Base-by-base conservation (phyloP, 2,888 invertebrate species). In the Ophion costatus region DNA sequence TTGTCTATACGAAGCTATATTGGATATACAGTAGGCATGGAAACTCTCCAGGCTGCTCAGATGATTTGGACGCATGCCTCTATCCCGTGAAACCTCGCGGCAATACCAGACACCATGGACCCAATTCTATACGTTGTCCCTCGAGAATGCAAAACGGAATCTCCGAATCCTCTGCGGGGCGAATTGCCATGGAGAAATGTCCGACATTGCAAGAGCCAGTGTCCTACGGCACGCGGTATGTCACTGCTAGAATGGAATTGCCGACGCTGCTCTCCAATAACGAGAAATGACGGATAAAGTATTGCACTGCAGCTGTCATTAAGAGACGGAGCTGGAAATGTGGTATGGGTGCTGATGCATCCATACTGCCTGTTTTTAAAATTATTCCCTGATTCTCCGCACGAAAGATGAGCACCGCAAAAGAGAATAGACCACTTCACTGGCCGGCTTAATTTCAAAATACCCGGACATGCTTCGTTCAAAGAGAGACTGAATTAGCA, bases 81-180 rank as follows among this genome's bases (percentile, higher is more conserved):
- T 67, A 82, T 81, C 79, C 84, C 79, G 74, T 82, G 59, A 61
- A 67, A 56, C 63, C 59, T 66, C 22, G 51, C 63, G 69, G 70
- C 71, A 80, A 86, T 83, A 70, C 42, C 14, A 64, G 73, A n/a
- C 51, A 71, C 20, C 59, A 66, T 38, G 81, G 45, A 59, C 45
- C 42, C 80, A 83, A 80, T 82, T 80, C 89, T 63, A 11, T 86
- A 33, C 87, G 88, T 90, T 89, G 90, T 90, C 90, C 88, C 89
- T 84, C 75, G 89, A 90, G 91, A 91, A 92, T 91, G 90, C 90
- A 88, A 89, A 90, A 91, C 89, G 90, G 91, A 90, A 92, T 91
- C 89, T 89, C 89, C 87, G 88, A 90, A 89, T 90, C 89, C 90
- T 69, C 69, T 88, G 88, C 89, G 87, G 88, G 88, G 86, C 87